phyloP scores from a whole-genome alignment of 2,888 invertebrate genomes.

The Eupithecia dodoneata region DNA sequence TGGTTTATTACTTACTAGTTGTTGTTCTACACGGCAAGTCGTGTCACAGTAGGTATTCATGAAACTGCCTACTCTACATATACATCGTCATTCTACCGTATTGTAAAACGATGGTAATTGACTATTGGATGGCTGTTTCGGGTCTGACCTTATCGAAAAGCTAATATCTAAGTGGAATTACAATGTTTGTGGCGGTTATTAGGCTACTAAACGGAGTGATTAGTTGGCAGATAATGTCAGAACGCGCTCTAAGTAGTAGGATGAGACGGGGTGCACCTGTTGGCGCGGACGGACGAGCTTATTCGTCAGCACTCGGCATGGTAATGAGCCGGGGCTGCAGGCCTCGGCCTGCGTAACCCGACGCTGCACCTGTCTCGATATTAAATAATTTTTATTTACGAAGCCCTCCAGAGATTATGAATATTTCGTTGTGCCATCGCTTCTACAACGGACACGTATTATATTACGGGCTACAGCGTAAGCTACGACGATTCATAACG shows the following conservation, averaged over 20 bases:
- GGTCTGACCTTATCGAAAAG: conserved; percentile 44
- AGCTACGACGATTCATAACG: conserved; percentile 56
- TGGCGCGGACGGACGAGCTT: conserved; percentile 61
- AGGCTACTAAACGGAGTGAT: conserved; percentile 66
- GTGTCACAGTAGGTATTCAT: conserved; percentile 50
- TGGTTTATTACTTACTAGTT: conserved; percentile 61
- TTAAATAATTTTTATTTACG: conserved; percentile 80
- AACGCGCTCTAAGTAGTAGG: conserved; percentile 60
- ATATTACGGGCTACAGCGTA: conserved; percentile 62
- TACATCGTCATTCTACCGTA: conserved; percentile 23
- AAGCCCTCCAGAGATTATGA: conserved; percentile 77
- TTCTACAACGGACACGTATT: conserved; percentile 71
- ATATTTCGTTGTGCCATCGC: conserved; percentile 74
- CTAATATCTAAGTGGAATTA: conserved; percentile 44
- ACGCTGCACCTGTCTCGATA: conserved; percentile 79
- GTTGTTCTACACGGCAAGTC: conserved; percentile 48
- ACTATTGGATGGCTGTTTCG: conserved; percentile 39
- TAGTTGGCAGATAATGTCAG: conserved; percentile 72
- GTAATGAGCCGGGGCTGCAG: conserved; percentile 63
- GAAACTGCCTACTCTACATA: conserved; percentile 40
- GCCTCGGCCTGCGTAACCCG: conserved; percentile 66
- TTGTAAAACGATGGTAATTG: conserved; percentile 38
- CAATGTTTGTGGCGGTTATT: conserved; percentile 59
- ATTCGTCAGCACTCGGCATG: conserved; percentile 75
- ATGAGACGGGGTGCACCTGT: conserved; percentile 73